These are phyloP conservation scores for Zygothrica quintamaculata DNA, from an alignment of 2,888 invertebrate species.

Conservation along the genomic window DNA sequence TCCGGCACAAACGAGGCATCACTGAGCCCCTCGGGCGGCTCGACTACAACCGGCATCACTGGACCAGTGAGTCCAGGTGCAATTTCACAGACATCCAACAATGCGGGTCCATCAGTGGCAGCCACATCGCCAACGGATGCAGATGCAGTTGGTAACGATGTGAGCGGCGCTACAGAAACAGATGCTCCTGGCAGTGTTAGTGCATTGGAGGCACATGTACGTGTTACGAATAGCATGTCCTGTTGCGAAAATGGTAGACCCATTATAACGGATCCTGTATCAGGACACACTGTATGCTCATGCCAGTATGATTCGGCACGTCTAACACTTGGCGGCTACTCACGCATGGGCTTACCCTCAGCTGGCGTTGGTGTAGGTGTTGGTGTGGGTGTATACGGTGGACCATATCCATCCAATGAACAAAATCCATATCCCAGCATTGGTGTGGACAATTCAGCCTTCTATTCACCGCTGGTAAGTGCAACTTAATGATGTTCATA, in stretches of 20 bases:
- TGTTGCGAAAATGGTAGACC: conserved; percentile 97
- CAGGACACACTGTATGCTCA: conserved; percentile 96
- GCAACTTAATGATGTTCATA: neutral
- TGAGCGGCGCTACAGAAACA: conserved; percentile 54
- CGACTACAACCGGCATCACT: conserved; percentile 83
- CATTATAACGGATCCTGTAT: conserved; percentile 96
- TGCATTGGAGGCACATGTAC: conserved; percentile 52
- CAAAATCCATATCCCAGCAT: conserved; percentile 97
- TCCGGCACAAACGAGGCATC: conserved; percentile 90
- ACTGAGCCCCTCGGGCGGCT: conserved; percentile 88
- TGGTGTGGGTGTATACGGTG: conserved; percentile 92
- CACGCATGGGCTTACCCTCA: conserved; percentile 88
- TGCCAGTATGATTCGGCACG: conserved; percentile 96
- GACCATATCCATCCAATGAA: conserved; percentile 95
- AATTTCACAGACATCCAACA: conserved; percentile 84
- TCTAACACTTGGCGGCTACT: conserved; percentile 92
- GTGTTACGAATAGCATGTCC: conserved; percentile 81
- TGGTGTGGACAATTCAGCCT: conserved; percentile 96
- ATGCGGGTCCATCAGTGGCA: conserved; percentile 67
- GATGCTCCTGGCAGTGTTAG: conserved; percentile 44
- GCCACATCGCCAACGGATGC: conserved; percentile 52
- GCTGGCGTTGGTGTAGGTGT: conserved; percentile 93
- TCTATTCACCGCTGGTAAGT: conserved; percentile 98
- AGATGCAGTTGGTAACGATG: conserved; percentile 57
- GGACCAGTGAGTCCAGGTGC: conserved; percentile 84